Conservation (phyloP, 2,113 vertebrate species). For the Podiceps cristatus region DNA sequence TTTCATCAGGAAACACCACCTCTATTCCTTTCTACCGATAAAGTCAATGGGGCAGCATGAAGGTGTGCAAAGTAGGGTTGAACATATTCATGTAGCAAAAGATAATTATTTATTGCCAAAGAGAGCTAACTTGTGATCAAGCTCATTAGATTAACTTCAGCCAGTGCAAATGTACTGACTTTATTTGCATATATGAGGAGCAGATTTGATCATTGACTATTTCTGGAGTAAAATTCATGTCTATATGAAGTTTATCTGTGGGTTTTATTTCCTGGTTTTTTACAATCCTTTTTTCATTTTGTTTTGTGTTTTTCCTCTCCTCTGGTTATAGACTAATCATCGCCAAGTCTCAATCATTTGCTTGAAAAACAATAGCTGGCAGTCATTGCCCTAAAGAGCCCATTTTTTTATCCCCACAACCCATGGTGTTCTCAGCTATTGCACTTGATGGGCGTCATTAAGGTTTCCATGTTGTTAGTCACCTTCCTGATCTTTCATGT, state of each 20-base stretch:
- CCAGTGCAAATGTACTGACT: neutral
- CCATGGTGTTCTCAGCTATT: neutral
- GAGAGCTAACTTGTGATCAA: conserved; percentile 45
- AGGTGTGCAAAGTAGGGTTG: neutral
- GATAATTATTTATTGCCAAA: conserved; percentile 32
- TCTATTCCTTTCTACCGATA: neutral
- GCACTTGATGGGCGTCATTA: neutral
- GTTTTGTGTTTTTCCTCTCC: neutral
- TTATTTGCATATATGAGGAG: neutral
- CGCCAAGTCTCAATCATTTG: neutral
- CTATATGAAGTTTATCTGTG: conserved; percentile 23
- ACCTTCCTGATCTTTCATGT: conserved; percentile 28
- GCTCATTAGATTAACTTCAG: neutral
- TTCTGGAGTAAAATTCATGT: conserved; percentile 37
- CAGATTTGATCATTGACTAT: neutral
- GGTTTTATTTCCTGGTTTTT: conserved; percentile 32
- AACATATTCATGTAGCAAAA: conserved; percentile 23
- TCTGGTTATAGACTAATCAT: conserved; percentile 27
- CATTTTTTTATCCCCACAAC: neutral
- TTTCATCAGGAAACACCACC: neutral
- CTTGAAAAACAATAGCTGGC: conserved; percentile 39
- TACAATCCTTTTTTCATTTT: conserved; percentile 21
- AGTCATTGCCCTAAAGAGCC: neutral
- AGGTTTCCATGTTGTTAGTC: neutral
- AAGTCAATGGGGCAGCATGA: neutral